Base-by-base conservation (phyloP, 1,140 invertebrate species). In the Drosophila lowei region DNA sequence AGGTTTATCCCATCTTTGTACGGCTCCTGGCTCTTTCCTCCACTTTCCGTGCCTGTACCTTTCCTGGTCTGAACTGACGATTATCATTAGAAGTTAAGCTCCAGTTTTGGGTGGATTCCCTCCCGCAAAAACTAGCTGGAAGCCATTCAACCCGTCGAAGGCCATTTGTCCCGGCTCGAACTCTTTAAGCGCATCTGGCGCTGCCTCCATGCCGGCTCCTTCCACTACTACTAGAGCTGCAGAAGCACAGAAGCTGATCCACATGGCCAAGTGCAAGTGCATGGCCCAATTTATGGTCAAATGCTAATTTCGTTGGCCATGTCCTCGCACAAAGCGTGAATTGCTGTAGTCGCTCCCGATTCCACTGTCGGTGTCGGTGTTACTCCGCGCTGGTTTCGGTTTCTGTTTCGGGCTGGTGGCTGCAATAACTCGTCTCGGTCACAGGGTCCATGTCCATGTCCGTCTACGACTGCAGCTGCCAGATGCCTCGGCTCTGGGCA, bases 231-330 rank as follows among this genome's bases (percentile, higher is more conserved):
- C 11, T 38, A 11, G 7, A 49, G 23, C 25, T 43, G n/a, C 44
- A 30, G 47, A 38, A 9, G 30, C 30, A 61, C 23, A 25, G 23
- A 25, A 5, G 38, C 46, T 0, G 41, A 53, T 48, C 30, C 55
- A 13, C 34, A 13, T 73, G 54, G 60, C 54, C 79, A 79, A 65
- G 71, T 74, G 71, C 71, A 65, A 65, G 61, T 66, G 54, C 66
- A 61, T 72, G 77, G 44, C 42, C 77, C 81, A 81, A 85, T 85
- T 85, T 85, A 85, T 86, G 64, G 81, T 44, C 64, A 70, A 77
- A 80, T 85, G 60, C 75, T 86, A 81, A 86, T 84, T 85, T 73
- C 34, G 34, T 62, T 80, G 73, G 73, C 47, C 80, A 66, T 73
- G 81, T 81, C 77, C 58, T 66, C 64, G 61, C 68, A 62, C 59